Conservation (phyloP, 2,888 invertebrate species). For the Quadroppia sp. region DNA sequence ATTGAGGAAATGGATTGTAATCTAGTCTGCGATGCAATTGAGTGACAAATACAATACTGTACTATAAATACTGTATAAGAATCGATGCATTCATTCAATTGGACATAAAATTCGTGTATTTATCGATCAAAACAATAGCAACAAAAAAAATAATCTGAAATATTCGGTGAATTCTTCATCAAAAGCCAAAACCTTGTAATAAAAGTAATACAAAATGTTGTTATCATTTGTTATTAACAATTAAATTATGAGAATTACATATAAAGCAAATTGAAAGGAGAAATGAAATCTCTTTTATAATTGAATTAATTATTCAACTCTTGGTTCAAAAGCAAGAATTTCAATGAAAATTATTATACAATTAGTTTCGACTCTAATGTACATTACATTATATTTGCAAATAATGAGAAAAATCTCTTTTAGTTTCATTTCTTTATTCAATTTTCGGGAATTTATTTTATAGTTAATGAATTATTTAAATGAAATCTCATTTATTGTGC, state of each 20-base stretch:
- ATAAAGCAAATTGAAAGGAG: background rate
- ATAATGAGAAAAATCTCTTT: constrained; percentile 1
- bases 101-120: too few species aligned
- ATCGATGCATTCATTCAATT: too few species aligned
- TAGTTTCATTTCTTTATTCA: background rate
- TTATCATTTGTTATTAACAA: constrained; percentile 2
- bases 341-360: background rate
- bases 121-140: too few species aligned
- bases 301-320: background rate
- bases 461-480: background rate
- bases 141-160: background rate
- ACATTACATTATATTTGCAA: constrained; percentile 15
- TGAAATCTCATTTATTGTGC: constrained; percentile 29
- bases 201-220: background rate
- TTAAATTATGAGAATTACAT: background rate
- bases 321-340: background rate
- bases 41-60: background rate
- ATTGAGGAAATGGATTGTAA: too few species aligned
- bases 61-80: background rate
- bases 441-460: background rate
- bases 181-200: constrained; percentile 14
- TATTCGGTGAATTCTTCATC: constrained; percentile 33
- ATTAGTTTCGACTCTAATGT: background rate
- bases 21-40: constrained; percentile 34
- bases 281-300: background rate